Evolutionary conservation across 64 coral and sea anemone species (phyloP).

Genomic region (Trachythela sp.): DNA sequence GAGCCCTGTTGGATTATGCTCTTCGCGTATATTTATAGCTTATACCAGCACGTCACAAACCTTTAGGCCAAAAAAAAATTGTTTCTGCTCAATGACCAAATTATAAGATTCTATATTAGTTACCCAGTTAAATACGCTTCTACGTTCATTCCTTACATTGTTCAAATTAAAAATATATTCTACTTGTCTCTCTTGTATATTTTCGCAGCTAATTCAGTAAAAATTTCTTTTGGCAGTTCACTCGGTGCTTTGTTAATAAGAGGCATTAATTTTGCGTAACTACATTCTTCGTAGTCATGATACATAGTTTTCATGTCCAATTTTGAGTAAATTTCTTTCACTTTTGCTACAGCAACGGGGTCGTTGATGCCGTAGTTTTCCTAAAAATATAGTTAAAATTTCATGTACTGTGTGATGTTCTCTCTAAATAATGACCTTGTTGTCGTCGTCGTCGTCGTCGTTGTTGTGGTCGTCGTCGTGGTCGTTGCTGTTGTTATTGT

Average conservation of each 20-base stretch:
- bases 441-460: too few relatives aligned
- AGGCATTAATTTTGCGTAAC: slow-evolving; percentile 63
- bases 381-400: slow-evolving; percentile 22
- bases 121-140: neutral
- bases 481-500: too few relatives aligned
- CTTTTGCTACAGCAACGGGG: slow-evolving; percentile 38
- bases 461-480: too few relatives aligned
- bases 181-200: slow-evolving; percentile 88
- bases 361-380: slow-evolving; percentile 72
- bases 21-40: too few relatives aligned
- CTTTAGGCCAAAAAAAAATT: too few relatives aligned
- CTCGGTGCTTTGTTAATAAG: slow-evolving; percentile 63
- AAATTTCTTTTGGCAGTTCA: slow-evolving; percentile 60
- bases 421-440: too few relatives aligned
- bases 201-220: slow-evolving; percentile 85
- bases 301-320: slow-evolving; percentile 50
- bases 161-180: neutral
- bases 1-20: too few relatives aligned
- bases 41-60: too few relatives aligned
- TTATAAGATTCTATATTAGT: too few relatives aligned
- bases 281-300: slow-evolving; percentile 60
- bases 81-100: too few relatives aligned
- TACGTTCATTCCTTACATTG: neutral
- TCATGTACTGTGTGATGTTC: too few relatives aligned
- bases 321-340: slow-evolving; percentile 65